Base-by-base conservation (phyloP, 35 echinoderm and acorn worm genomes). In the Eucidaris tribuloides region DNA sequence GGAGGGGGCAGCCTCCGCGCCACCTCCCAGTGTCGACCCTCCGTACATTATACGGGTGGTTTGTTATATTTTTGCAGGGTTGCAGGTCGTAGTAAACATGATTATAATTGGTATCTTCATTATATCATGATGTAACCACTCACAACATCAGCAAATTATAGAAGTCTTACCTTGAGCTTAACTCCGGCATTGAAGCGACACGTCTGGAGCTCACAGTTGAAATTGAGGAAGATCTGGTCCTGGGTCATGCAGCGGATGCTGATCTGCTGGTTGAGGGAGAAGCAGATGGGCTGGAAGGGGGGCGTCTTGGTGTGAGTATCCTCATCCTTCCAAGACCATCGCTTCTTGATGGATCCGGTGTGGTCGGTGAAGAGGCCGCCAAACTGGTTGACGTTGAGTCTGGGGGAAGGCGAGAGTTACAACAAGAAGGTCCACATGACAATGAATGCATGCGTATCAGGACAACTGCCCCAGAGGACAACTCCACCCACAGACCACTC, bases 271-370 rank as follows among this genome's bases (percentile, higher is more conserved):
- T 93, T 93, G 7, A 99, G 79, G 43, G 96, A 91, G 28, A 99
- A 93, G 87, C 90, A 93, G 35, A 99, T 90, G 1, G 96, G 96
- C 64, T 99, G 96, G 86, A 99, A 99, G 3, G 96, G 96, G 19
- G 96, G 96, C 4, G 96, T 83, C 59, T 99, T 91, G 65, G 86
- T 79, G 28, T 89, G 96, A 2, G 87, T 93, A 25, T 84, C 71
- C 14, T 86, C 81, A 45, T 99, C 90, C 71, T 88, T 93, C 96
- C 96, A 99, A 2, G 38, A 45, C 96, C 96, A 99, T 14, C 82
- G 86, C 66, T 99, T 99, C 96, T 99, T 99, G 38, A 86, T 65
- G 3, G 90, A 83, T 58, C 96, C 96, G 37, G 83, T 76, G 9
- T 59, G 68, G 49, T 99, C 90, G 34, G 83, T 41, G 66, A 93